Base-by-base conservation (phyloP, 2,888 invertebrate genomes). In the Synanthedon myopaeformis region DNA sequence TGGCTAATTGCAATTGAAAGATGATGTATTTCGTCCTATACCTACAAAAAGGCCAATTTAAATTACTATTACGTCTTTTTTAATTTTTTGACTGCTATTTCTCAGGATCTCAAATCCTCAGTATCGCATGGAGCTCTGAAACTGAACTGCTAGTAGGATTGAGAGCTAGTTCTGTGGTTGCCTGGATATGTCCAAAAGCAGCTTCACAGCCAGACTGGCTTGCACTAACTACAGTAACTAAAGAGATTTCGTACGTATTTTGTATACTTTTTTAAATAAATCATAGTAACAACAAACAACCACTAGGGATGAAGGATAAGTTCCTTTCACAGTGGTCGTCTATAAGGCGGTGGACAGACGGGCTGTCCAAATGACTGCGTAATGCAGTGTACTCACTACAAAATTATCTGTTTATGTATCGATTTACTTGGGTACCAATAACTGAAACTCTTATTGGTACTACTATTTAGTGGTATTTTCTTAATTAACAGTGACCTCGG, bases 401-500 rank as follows among this genome's bases (percentile, higher is more conserved):
- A 10, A 42, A 23, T 54, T 42, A 45, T 48, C 58, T 56, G 61
- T 54, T 23, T 54, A 52, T 54, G 11, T 53, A 41, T 14, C 53
- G 53, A 23, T 51, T 41, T 53, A n/a, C 19, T n/a, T 41, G 28
- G 12, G 42, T 48, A 17, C n/a, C 42, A 48, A 42, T 13, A n/a
- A 12, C 4, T 11, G 45, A 4, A 4, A 11, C 19, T 17, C 62
- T 59, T 55, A 17, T 2, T 17, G 2, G 17, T 17, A 17, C n/a
- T n/a, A n/a, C n/a, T n/a, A n/a, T n/a, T n/a, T 17, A 17, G 5
- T 23, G 5, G n/a, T n/a, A n/a, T 28, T 6, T 28, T 35, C 35
- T 35, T 35, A 6, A 35, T 35, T 35, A 35, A 35, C 55, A 95
- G 95, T 59, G 97, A 98, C 74, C 91, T 96, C 63, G 97, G 97